Evolutionary conservation across 2,888 invertebrate genomes (phyloP).

Genomic region (Acleris holmiana): DNA sequence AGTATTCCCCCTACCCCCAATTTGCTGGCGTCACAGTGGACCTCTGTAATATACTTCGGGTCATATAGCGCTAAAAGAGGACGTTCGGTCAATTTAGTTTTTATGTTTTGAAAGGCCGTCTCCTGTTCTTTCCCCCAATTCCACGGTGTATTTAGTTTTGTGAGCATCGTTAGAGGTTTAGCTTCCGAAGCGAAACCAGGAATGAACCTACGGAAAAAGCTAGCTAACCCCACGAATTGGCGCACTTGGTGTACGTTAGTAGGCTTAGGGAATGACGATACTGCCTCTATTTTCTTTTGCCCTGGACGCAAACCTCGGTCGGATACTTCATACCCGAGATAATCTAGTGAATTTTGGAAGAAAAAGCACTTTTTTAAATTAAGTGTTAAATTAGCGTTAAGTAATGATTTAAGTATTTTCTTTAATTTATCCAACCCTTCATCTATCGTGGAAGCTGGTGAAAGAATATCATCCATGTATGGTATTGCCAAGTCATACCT

Average conservation of each 20-base stretch:
- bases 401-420: constrained; percentile 32
- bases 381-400: constrained; percentile 36
- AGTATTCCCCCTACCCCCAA: constrained; percentile 33
- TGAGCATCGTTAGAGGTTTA: neutral
- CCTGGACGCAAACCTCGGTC: constrained; percentile 4
- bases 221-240: constrained; percentile 11
- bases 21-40: constrained; percentile 35
- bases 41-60: constrained; percentile 29
- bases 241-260: constrained; percentile 8
- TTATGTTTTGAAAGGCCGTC: neutral
- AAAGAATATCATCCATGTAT: constrained; percentile 51
- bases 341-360: constrained; percentile 7
- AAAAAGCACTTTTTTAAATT: constrained; percentile 28
- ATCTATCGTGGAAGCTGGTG: constrained; percentile 39
- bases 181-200: constrained; percentile 1
- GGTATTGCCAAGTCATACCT: constrained; percentile 30
- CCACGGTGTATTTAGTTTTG: constrained; percentile 2
- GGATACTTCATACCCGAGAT: constrained; percentile 13
- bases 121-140: constrained; percentile 2
- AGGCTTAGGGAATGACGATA: neutral
- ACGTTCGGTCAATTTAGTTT: constrained; percentile 1
- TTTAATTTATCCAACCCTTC: constrained; percentile 35
- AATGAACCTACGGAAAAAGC: constrained; percentile 21
- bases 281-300: constrained; percentile 13
- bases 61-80: constrained; percentile 35